Base-by-base conservation (phyloP, 2,113 vertebrate species). In the Pedionomus torquatus region DNA sequence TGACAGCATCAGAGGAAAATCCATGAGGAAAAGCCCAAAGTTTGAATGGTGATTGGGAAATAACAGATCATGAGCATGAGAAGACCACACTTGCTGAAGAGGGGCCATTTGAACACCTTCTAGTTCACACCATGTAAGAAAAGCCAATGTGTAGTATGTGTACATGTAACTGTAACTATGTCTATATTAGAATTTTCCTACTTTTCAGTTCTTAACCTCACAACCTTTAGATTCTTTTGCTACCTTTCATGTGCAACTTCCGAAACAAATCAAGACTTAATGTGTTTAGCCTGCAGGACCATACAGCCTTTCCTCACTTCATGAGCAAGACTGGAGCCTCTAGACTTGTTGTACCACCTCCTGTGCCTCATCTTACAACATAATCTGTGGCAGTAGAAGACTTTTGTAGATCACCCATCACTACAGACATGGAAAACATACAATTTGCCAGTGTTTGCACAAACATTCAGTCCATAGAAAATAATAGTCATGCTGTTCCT, bases 141-240 rank as follows among this genome's bases (percentile, higher is more conserved):
- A 65, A 61, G 3, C 15, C 21, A 37, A 6, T 9, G 10, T 21
- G 23, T 5, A 14, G 19, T 4, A 3, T 3, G 14, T 2, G 0
- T 26, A 33, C 2, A 1, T 14, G 18, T 4, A 58, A 58, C 51
- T 28, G 7, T 2, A 57, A 5, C 13, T 13, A 41, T 0, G 3
- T 8, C 46, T 78, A 26, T 4, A 60, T 24, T 3, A 11, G 5
- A 24, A 28, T 79, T 82, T 78, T 71, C 43, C 66, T 37, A 17
- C 43, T 93, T 84, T 24, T 14, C 65, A 85, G 19, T 5, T 39
- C 30, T 71, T n/a, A 54, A 52, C 5, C 35, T 44, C 12, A 54
- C 54, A 21, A 33, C 23, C 26, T 80, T 58, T n/a, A 17, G 4
- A 17, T 46, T 33, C 16, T 48, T 52, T 57, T 65, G 11, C 33